These are phyloP conservation scores for Felis catus DNA, from an alignment of 2,113 vertebrate genomes.

Conservation along the genomic window DNA sequence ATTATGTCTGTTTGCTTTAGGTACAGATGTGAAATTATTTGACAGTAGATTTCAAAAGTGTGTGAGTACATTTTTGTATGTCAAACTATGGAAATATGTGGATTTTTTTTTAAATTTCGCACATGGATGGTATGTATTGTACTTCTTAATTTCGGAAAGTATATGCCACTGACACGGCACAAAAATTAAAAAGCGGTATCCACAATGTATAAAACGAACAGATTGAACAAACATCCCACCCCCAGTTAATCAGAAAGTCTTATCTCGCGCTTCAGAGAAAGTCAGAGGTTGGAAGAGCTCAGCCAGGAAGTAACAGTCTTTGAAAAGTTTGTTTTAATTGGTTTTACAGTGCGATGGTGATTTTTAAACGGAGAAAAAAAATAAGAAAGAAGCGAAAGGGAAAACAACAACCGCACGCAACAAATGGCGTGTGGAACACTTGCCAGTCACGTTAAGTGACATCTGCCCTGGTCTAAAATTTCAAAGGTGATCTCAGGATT, in stretches of 20 bases:
- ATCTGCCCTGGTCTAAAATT: conserved; percentile 78
- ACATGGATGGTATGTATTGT: conserved; percentile 78
- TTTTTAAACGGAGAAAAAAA: background rate
- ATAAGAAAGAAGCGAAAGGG: conserved; percentile 38
- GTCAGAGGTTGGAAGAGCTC: conserved; percentile 77
- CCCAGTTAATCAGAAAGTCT: conserved; percentile 77
- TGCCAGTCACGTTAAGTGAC: conserved; percentile 68
- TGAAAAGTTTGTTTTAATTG: conserved; percentile 80
- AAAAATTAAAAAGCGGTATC: conserved; percentile 66
- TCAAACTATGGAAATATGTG: conserved; percentile 83
- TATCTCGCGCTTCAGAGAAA: conserved; percentile 70
- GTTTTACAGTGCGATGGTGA: conserved; percentile 54
- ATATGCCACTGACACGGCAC: conserved; percentile 69
- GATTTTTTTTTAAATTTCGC: conserved; percentile 66
- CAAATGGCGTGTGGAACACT: conserved; percentile 67
- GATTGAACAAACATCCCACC: conserved; percentile 75
- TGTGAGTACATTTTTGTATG: conserved; percentile 86
- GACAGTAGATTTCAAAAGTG: conserved; percentile 89
- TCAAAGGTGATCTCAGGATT: conserved; percentile 77
- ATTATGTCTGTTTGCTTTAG: conserved; percentile 92
- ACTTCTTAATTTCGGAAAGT: conserved; percentile 78
- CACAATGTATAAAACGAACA: conserved; percentile 73
- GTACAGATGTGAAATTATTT: conserved; percentile 92
- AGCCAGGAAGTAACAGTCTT: conserved; percentile 72
- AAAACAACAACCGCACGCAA: conserved; percentile 47